phyloP scores from a whole-genome alignment of 2,888 invertebrate genomes.

The Stratiomys singularior region DNA sequence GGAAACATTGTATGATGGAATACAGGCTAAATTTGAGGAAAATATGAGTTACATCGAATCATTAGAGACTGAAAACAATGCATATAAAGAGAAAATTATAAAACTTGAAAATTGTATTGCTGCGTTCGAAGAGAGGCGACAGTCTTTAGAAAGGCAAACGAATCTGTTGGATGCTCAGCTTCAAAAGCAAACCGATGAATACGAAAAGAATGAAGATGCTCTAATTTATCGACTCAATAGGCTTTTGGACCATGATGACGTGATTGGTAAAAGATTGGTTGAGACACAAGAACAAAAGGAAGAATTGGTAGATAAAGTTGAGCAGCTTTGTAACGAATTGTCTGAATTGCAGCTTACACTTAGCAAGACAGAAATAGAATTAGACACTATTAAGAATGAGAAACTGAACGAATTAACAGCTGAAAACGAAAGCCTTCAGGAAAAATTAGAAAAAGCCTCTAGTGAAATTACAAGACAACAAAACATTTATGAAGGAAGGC shows the following conservation, averaged over 20 bases:
- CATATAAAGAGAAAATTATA: slow-evolving; percentile 72
- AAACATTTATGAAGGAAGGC: slow-evolving; percentile 63
- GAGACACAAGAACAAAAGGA: slow-evolving; percentile 69
- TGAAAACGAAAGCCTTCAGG: slow-evolving; percentile 56
- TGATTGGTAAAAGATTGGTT: slow-evolving; percentile 71
- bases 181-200: slow-evolving; percentile 71
- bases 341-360: slow-evolving; percentile 65
- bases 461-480: slow-evolving; percentile 67
- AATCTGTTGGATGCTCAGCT: slow-evolving; percentile 72
- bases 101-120: slow-evolving; percentile 75
- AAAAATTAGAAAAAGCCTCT: slow-evolving; percentile 66
- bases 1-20: slow-evolving; percentile 62
- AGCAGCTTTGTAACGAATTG: slow-evolving; percentile 66
- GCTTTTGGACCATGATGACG: slow-evolving; percentile 72
- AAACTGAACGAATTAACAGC: slow-evolving; percentile 64
- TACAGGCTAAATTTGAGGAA: slow-evolving; percentile 77
- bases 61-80: slow-evolving; percentile 73
- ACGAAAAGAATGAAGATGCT: slow-evolving; percentile 72
- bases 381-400: slow-evolving; percentile 60
- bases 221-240: slow-evolving; percentile 72
- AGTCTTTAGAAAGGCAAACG: slow-evolving; percentile 71
- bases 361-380: slow-evolving; percentile 65
- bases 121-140: slow-evolving; percentile 71
- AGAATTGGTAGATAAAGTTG: slow-evolving; percentile 65
- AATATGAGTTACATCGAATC: slow-evolving; percentile 79